Base-by-base conservation (phyloP, 2,888 invertebrate species). In the Pristionchus arcanus region DNA sequence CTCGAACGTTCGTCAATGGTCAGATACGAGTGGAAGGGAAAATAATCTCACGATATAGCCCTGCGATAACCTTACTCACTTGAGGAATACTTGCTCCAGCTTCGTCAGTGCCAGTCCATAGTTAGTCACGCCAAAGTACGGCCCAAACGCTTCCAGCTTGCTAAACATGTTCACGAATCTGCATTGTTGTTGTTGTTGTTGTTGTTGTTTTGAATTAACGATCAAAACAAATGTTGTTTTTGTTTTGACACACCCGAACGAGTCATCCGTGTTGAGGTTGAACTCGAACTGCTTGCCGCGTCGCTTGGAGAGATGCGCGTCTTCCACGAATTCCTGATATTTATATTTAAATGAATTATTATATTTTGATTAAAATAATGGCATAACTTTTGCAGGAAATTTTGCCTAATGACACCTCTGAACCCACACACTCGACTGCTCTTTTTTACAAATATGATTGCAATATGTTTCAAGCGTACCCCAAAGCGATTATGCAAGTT, bases 41-140 rank as follows among this genome's bases (percentile, higher is more conserved):
- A n/a, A n/a, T n/a, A n/a, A n/a, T n/a, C n/a, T n/a, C n/a, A n/a
- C n/a, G n/a, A n/a, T n/a, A 4, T 25, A 68, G 28, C 13, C 19
- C 3, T n/a, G n/a, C 3, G 3, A 13, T 68, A 25, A n/a, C 25
- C n/a, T 68, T 68, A 63, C 85, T 84, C 91, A 91, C 91, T 89
- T 91, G 68, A 93, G 90, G 90, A 94, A 94, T 3, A 94, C 94
- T 90, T 94, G 94, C 89, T 94, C 94, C 68, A 94, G 88, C 13
- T 92, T 92, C 90, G 13, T 94, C 66, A 94, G 59, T 31, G 93
- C 93, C 11, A 94, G 90, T 63, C 94, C 94, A 83, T 94, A 94
- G 11, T 89, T 90, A 21, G 71, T 63, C 28, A 93, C 91, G 4
- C 87, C 81, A 28, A 93, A 63, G 19, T 90, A 89, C 3, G 81